A percentile compares a stretch with the other conserved stretches of the same genome.
Conservation (phyloP, 2,888 invertebrate genomes). For the Elegia similella region DNA sequence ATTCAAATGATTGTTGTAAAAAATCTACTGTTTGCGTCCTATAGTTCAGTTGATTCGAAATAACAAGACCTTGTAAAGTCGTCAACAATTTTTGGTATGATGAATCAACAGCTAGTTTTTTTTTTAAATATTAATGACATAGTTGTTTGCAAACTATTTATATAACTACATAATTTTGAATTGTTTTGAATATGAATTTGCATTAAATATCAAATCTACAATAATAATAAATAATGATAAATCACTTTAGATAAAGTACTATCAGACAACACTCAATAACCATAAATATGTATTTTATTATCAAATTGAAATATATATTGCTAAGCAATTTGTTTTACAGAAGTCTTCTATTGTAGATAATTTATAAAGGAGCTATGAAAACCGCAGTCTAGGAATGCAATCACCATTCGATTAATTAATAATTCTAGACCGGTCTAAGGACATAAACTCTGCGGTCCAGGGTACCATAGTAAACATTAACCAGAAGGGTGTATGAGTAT, state of each 20-base stretch:
- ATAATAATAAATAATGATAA: not conserved
- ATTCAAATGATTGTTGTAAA: too few species aligned
- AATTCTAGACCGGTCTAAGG: conserved; percentile 75
- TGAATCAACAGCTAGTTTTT: too few species aligned
- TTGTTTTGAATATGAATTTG: not conserved
- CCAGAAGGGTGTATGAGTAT: not conserved
- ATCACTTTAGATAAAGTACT: not conserved
- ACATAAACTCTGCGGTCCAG: conserved; percentile 71
- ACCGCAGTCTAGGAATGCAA: conserved; percentile 68
- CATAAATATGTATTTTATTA: not conserved
- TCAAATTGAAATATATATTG: not conserved
- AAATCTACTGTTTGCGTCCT: too few species aligned
- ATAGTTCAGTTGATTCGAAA: too few species aligned
- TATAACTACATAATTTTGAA: not conserved
- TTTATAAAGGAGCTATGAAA: conserved; percentile 48
- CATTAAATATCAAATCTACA: not conserved
- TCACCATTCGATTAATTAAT: conserved; percentile 76
- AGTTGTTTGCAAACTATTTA: too few species aligned
- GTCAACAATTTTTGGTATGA: too few species aligned
- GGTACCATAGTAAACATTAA: not conserved
- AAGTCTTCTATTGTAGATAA: conserved; percentile 30
- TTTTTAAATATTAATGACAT: too few species aligned
- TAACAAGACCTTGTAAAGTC: too few species aligned
- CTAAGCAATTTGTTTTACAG: not conserved
- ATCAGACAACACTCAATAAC: not conserved